These are phyloP conservation scores for Sinopyrophorus schimmeli DNA, from an alignment of 2,888 invertebrate species.

Conservation along the genomic window DNA sequence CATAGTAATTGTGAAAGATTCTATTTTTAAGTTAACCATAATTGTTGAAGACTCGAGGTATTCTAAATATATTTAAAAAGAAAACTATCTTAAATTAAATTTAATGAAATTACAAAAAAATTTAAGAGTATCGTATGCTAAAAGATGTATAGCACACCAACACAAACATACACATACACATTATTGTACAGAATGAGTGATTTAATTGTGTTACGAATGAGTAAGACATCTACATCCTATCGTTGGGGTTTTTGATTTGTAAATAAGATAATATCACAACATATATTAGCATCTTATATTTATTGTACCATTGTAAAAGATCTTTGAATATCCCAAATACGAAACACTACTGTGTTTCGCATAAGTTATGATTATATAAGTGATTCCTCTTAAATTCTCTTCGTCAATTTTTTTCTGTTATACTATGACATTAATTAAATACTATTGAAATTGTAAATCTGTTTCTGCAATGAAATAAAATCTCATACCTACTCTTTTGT, in stretches of 20 bases:
- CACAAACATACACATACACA: slow-evolving; percentile 3
- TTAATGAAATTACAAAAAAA: too few relatives aligned
- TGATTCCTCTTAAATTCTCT: too few relatives aligned
- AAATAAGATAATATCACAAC: slow-evolving; percentile 24
- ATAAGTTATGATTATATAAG: slow-evolving; percentile 11
- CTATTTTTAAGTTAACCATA: slow-evolving; percentile 14
- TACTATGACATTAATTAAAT: too few relatives aligned
- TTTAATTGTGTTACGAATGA: slow-evolving; percentile 10
- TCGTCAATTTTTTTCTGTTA: too few relatives aligned
- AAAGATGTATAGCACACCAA: background rate
- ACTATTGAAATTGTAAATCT: too few relatives aligned
- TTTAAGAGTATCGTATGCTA: slow-evolving; percentile 7
- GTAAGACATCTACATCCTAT: background rate
- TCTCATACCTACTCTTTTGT: too few relatives aligned
- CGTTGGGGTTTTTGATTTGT: slow-evolving; percentile 21
- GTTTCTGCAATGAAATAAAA: too few relatives aligned
- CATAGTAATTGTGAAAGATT: slow-evolving; percentile 5
- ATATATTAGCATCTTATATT: slow-evolving; percentile 28
- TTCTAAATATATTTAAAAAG: slow-evolving; percentile 17
- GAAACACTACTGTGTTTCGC: slow-evolving; percentile 24
- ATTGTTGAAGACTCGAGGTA: slow-evolving; percentile 15
- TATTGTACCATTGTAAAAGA: slow-evolving; percentile 27
- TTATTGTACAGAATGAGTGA: slow-evolving; percentile 8
- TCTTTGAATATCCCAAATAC: slow-evolving; percentile 19
- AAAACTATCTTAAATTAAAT: too few relatives aligned